Conservation (phyloP, 2,888 invertebrate genomes). For the Agriopis leucophaearia region DNA sequence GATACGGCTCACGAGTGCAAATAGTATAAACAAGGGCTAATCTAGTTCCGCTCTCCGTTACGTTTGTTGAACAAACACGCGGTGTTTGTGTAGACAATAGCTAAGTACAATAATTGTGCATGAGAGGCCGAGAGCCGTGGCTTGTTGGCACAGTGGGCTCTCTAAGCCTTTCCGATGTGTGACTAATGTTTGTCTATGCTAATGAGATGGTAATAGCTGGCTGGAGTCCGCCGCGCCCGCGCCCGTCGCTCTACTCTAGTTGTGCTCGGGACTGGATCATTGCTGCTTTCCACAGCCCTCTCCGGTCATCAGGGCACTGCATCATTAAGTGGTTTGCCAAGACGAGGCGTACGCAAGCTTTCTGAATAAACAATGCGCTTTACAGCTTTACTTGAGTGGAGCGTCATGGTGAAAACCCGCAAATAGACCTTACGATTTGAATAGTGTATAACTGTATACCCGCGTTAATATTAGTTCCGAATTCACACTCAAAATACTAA, state of each 20-base stretch:
- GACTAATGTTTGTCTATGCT: conserved; percentile 83
- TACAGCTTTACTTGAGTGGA: conserved; percentile 46
- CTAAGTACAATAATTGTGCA: conserved; percentile 83
- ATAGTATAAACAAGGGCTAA: conserved; percentile 77
- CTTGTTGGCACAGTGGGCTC: conserved; percentile 76
- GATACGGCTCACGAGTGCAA: conserved; percentile 34
- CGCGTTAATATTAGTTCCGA: conserved; percentile 26
- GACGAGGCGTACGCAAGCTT: conserved; percentile 68
- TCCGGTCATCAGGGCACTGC: conserved; percentile 64
- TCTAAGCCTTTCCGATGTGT: conserved; percentile 79
- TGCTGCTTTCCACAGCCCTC: conserved; percentile 63
- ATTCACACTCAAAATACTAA: conserved; percentile 26
- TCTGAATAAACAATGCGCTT: conserved; percentile 73
- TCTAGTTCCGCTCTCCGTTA: conserved; percentile 78
- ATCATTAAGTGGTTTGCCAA: conserved; percentile 63
- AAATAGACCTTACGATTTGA: conserved; percentile 47
- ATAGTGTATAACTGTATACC: conserved; percentile 51
- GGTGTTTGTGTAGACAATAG: conserved; percentile 79
- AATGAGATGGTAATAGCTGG: conserved; percentile 81
- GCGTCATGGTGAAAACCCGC: conserved; percentile 46
- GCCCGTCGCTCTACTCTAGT: conserved; percentile 53
- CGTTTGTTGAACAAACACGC: conserved; percentile 77
- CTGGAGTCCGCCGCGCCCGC: conserved; percentile 29
- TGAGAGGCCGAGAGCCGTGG: conserved; percentile 70
- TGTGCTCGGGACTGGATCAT: conserved; percentile 74